phyloP scores from a whole-genome alignment of 1,140 invertebrate genomes.

The Drosophila varians region DNA sequence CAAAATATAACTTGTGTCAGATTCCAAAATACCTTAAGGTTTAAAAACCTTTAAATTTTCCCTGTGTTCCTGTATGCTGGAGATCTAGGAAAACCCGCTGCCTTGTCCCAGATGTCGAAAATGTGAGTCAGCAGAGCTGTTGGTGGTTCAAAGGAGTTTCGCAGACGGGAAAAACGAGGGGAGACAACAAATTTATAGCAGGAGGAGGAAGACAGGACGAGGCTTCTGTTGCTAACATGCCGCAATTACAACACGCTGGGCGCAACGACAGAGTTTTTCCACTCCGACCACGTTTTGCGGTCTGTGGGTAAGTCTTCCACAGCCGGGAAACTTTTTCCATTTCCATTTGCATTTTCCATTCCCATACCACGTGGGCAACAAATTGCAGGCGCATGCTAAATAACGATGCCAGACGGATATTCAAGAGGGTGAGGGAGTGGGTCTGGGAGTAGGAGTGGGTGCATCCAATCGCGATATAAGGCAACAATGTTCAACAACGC shows the following conservation, averaged over 20 bases:
- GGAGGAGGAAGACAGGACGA: conserved; percentile 6
- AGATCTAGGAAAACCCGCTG: conserved; percentile 10
- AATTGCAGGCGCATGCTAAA: conserved; percentile 39
- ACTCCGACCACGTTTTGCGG: conserved; percentile 18
- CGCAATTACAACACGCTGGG: conserved; percentile 56
- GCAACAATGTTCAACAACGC: conserved; percentile 12
- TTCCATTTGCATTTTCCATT: conserved; percentile 25
- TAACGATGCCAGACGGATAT: conserved; percentile 43
- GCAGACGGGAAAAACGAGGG: not conserved
- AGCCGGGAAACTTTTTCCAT: conserved; percentile 29
- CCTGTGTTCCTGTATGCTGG: conserved; percentile 6
- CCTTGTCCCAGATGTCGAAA: conserved; percentile 40
- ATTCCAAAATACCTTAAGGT: too few relatives aligned
- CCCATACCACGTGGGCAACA: conserved; percentile 16
- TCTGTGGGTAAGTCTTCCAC: conserved; percentile 17
- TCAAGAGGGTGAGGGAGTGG: conserved; percentile 1
- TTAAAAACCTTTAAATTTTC: not conserved
- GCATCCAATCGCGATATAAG: conserved; percentile 10
- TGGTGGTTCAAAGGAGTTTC: conserved; percentile 31
- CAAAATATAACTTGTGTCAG: too few relatives aligned
- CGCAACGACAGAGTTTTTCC: conserved; percentile 17
- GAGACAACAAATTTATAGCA: too few relatives aligned
- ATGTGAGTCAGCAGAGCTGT: conserved; percentile 30
- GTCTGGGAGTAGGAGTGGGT: not conserved
- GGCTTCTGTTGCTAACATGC: conserved; percentile 47